A percentile compares a stretch with the other conserved stretches of the same genome.
phyloP scores from a whole-genome alignment of 2,888 invertebrate species.

The Harpalus rufipes region DNA sequence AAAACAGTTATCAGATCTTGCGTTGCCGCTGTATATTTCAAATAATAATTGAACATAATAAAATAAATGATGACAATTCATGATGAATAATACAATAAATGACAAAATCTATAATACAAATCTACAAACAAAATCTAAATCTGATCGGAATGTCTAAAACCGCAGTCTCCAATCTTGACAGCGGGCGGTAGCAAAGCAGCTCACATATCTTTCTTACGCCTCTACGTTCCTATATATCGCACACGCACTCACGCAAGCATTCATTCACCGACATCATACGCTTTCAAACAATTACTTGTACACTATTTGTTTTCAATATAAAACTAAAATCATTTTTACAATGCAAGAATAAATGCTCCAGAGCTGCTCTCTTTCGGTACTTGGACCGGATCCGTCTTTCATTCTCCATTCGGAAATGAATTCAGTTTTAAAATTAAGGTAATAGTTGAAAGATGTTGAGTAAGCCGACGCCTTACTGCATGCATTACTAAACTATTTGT shows the following conservation, averaged over 20 bases:
- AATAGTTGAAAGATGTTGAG: conserved; percentile 14
- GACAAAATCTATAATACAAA: conserved; percentile 57
- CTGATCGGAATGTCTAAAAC: conserved; percentile 54
- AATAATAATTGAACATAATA: conserved; percentile 58
- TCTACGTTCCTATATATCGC: conserved; percentile 11
- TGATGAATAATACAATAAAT: conserved; percentile 42
- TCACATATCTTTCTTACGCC: not conserved
- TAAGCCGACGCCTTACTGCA: conserved; percentile 9
- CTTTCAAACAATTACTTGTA: conserved; percentile 37
- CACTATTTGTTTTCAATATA: conserved; percentile 37
- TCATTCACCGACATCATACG: not conserved
- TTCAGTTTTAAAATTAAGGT: not conserved
- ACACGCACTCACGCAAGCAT: conserved; percentile 31
- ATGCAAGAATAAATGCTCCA: conserved; percentile 61
- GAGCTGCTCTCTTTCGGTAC: conserved; percentile 45
- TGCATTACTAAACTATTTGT: not conserved
- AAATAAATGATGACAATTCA: conserved; percentile 39
- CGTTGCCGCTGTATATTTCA: conserved; percentile 56
- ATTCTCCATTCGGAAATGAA: not conserved
- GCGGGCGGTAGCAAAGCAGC: conserved; percentile 31
- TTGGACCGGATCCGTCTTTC: conserved; percentile 17
- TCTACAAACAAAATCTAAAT: conserved; percentile 60
- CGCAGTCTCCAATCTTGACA: conserved; percentile 52
- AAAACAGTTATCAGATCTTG: conserved; percentile 43
- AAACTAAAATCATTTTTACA: conserved; percentile 59